Conservation (phyloP, 1,140 invertebrate genomes). For the Cydia fagiglandana region DNA sequence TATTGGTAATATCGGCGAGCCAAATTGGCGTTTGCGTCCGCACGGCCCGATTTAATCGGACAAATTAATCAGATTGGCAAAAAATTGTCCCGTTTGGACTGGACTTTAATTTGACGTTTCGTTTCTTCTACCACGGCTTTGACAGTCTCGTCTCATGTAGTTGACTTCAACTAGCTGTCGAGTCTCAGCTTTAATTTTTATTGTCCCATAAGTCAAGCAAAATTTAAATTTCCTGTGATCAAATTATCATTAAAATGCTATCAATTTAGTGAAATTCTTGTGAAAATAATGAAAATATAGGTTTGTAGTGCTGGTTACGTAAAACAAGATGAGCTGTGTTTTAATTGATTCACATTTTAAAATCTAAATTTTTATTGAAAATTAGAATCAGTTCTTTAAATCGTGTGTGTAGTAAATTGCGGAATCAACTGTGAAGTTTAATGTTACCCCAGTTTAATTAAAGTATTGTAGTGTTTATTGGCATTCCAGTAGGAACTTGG, state of each 20-base stretch:
- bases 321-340: neutral
- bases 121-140: neutral
- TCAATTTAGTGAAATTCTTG: neutral
- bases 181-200: neutral
- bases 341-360: neutral
- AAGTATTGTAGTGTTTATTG: neutral
- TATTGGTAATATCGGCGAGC: no score
- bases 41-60: no score
- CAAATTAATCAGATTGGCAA: no score
- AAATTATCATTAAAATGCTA: neutral
- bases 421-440: neutral
- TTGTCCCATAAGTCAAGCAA: neutral
- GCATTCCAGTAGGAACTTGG: neutral
- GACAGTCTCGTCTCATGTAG: neutral
- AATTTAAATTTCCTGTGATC: slow-evolving; percentile 8
- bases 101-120: neutral
- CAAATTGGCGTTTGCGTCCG: no score
- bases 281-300: neutral
- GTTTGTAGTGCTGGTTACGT: neutral
- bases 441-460: neutral
- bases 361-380: neutral
- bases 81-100: no score
- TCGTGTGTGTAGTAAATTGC: neutral
- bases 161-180: neutral
- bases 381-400: neutral